These are phyloP conservation scores for Sphaerophoria rueppellii DNA, from an alignment of 2,888 invertebrate species.

Conservation along the genomic window DNA sequence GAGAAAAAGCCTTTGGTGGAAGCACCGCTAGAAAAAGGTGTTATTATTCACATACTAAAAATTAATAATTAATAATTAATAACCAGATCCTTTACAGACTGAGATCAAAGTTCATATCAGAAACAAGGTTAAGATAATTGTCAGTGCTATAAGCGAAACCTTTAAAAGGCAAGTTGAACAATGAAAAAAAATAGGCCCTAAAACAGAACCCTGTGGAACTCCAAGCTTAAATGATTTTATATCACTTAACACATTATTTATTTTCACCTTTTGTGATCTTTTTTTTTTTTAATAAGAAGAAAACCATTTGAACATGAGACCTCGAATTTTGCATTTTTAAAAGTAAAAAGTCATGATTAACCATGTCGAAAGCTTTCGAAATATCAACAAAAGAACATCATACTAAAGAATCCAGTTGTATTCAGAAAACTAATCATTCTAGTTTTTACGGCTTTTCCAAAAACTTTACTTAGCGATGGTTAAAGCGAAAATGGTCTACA, in stretches of 20 bases:
- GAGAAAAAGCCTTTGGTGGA: background rate
- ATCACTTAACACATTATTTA: too few species aligned
- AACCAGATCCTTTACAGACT: background rate
- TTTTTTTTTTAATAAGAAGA: constrained; percentile 1
- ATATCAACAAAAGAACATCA: background rate
- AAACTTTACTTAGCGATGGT: too few species aligned
- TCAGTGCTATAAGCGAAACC: background rate
- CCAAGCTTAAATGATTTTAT: constrained; percentile 6
- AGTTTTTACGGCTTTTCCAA: constrained; percentile 13
- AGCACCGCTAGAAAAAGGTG: too few species aligned
- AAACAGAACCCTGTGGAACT: constrained; percentile 11
- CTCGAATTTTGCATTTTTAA: background rate
- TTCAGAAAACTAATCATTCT: constrained; percentile 8
- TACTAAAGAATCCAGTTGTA: constrained; percentile 5
- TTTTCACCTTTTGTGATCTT: constrained; percentile 1
- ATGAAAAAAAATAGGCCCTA: background rate
- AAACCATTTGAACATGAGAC: background rate
- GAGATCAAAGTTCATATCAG: background rate
- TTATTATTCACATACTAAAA: too few species aligned
- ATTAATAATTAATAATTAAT: background rate
- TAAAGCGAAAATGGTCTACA: too few species aligned
- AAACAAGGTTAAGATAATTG: background rate
- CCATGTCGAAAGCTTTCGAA: constrained; percentile 6
- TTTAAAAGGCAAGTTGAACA: background rate
- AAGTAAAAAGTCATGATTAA: background rate